These are phyloP conservation scores for Margaritifera margaritifera DNA, from an alignment of 2,888 invertebrate species.

Conservation along the genomic window DNA sequence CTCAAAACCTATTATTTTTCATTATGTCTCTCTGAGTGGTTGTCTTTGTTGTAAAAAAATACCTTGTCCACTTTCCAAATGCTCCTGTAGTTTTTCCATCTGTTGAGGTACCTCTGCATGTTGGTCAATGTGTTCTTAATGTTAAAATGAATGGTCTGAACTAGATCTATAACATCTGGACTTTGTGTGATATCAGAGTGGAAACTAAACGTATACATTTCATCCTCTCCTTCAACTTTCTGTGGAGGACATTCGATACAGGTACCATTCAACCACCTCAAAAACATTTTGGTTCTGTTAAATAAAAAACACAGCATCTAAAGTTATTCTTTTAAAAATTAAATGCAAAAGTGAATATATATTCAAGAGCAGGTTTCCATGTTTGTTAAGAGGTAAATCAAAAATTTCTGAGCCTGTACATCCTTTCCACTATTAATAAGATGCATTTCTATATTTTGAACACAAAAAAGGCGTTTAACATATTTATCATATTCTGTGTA, in stretches of 20 bases:
- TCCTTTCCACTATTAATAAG: no score
- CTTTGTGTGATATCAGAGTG: conserved; percentile 86
- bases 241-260: conserved; percentile 84
- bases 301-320: conserved; percentile 1
- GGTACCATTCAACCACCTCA: conserved; percentile 89
- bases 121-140: conserved; percentile 80
- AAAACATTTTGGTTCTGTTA: conserved; percentile 82
- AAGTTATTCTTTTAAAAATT: conserved; percentile 9
- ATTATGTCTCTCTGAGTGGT: neutral
- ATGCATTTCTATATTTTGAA: no score
- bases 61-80: conserved; percentile 73
- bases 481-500: no score
- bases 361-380: neutral
- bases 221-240: conserved; percentile 77
- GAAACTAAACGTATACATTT: conserved; percentile 82
- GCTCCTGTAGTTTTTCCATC: conserved; percentile 71
- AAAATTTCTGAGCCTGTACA: no score
- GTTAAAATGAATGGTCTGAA: conserved; percentile 80
- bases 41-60: neutral
- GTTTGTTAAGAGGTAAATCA: no score
- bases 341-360: neutral
- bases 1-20: neutral
- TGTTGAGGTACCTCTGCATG: conserved; percentile 79
- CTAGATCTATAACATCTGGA: conserved; percentile 80
- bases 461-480: no score